Percentiles rank a stretch among this genome's conserved stretches.
Conservation (phyloP, 2,113 vertebrate genomes). For the Dasyurus viverrinus region DNA sequence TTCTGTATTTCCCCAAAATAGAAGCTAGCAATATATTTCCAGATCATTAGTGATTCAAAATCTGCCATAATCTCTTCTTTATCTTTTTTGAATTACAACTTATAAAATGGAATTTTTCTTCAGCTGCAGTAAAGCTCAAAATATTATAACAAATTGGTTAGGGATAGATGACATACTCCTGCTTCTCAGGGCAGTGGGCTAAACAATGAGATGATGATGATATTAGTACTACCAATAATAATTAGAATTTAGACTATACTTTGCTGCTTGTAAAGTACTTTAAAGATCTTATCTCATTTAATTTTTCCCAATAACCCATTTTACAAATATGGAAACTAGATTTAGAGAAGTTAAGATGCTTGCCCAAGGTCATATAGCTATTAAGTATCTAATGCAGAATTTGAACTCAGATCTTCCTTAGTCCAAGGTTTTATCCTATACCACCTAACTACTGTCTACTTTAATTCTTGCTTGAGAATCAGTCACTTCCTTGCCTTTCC, state of each 20-base stretch:
- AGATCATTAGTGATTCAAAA: not conserved
- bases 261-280: not conserved
- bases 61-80: not conserved
- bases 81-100: not conserved
- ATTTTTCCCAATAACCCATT: not conserved
- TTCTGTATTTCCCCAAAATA: not conserved
- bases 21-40: not conserved
- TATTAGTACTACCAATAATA: not conserved
- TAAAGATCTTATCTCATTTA: not conserved
- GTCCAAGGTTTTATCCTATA: not conserved
- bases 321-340: not conserved
- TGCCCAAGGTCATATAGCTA: not conserved
- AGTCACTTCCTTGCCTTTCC: not conserved
- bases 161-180: not conserved
- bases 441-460: not conserved
- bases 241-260: not conserved
- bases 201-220: not conserved
- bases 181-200: not conserved
- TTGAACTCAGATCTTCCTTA: not conserved
- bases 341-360: not conserved
- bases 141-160: not conserved
- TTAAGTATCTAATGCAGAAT: not conserved
- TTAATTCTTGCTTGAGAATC: not conserved
- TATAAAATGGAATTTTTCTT: not conserved
- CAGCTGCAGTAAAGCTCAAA: not conserved